Percentiles rank a stretch among this genome's conserved stretches.
Evolutionary conservation across 2,113 vertebrate species (phyloP).

Genomic region (Panthera uncia): DNA sequence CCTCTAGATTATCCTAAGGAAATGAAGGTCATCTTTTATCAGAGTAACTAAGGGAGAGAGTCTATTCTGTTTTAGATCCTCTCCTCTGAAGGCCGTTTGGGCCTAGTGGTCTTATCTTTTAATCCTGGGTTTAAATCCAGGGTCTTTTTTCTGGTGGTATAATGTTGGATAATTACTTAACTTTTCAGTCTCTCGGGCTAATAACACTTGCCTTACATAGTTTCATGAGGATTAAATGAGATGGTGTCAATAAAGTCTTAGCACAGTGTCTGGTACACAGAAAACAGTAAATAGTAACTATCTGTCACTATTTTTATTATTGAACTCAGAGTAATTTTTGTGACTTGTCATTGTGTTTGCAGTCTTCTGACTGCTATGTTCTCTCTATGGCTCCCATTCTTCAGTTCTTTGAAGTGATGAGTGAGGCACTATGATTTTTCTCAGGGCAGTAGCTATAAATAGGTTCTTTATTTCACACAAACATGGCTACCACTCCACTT

Average conservation of each 20-base stretch:
- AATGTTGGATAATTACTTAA: not conserved
- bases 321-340: conserved; percentile 12
- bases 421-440: not conserved
- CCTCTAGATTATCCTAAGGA: not conserved
- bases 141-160: not conserved
- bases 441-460: not conserved
- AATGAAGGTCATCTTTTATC: not conserved
- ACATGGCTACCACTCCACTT: not conserved
- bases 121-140: not conserved
- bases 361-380: not conserved
- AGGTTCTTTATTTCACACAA: not conserved
- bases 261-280: not conserved
- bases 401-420: not conserved
- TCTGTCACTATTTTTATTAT: conserved; percentile 47
- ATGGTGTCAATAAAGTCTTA: not conserved
- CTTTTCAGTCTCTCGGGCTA: not conserved
- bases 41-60: not conserved
- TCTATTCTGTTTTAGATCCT: not conserved
- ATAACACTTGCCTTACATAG: not conserved
- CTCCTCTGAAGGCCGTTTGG: not conserved
- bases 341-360: not conserved
- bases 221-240: not conserved
- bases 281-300: not conserved
- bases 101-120: not conserved
- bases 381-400: not conserved